These are phyloP conservation scores for Mythimna albipuncta DNA, from an alignment of 2,888 invertebrate genomes.

Conservation along the genomic window DNA sequence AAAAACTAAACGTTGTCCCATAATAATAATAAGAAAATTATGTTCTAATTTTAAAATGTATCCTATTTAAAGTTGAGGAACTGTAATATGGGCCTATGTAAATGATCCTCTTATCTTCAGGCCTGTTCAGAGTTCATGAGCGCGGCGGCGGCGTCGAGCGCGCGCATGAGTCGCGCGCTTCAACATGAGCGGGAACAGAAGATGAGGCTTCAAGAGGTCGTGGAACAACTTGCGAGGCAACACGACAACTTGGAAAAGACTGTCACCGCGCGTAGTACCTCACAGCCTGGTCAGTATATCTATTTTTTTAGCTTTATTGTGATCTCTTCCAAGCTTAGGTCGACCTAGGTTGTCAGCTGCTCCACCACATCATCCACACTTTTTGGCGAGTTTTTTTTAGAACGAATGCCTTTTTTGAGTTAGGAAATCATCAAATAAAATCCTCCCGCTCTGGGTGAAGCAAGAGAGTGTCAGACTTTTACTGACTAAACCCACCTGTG, in stretches of 20 bases:
- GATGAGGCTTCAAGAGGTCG: constrained; percentile 97
- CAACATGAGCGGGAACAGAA: constrained; percentile 99
- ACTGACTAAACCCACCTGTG: no score
- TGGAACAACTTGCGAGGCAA: constrained; percentile 99
- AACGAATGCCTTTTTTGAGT: no score
- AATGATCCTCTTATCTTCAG: constrained; percentile 80
- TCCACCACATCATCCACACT: no score
- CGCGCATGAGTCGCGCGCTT: constrained; percentile 97
- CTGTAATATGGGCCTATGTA: neutral
- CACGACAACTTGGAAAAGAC: constrained; percentile 99
- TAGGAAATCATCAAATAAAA: no score
- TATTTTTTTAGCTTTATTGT: neutral
- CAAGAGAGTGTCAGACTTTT: no score
- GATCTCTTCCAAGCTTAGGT: neutral
- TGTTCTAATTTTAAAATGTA: no score
- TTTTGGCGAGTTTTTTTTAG: constrained; percentile 2
- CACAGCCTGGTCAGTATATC: constrained; percentile 68
- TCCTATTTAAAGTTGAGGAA: neutral
- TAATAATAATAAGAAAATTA: no score
- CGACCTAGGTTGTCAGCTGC: neutral
- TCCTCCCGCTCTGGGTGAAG: no score
- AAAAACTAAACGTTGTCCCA: no score
- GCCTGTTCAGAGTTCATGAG: constrained; percentile 97
- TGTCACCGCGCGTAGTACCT: constrained; percentile 91
- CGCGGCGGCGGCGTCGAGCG: constrained; percentile 96